Percentiles rank a stretch among this genome's conserved stretches.
phyloP scores from a whole-genome alignment of 1,140 invertebrate genomes.

The Lutraria rhynchaena region DNA sequence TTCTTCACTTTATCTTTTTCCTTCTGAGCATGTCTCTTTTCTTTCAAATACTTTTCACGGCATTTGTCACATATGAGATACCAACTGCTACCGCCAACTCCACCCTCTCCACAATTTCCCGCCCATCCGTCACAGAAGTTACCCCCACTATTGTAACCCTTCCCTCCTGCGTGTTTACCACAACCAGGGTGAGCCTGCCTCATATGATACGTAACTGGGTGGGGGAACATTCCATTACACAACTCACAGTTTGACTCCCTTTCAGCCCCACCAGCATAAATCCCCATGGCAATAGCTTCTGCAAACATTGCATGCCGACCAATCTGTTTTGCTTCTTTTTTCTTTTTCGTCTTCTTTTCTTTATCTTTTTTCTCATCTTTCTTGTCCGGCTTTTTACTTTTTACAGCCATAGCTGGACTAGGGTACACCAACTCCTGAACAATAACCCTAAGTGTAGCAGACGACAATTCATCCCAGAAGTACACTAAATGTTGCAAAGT shows the following conservation, averaged over 20 bases:
- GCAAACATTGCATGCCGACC: conserved; percentile 69
- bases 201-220: conserved; percentile 96
- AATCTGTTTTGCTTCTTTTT: conserved; percentile 82
- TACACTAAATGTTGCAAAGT: conserved; percentile 88
- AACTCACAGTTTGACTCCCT: conserved; percentile 91
- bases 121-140: conserved; percentile 94
- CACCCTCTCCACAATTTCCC: conserved; percentile 94
- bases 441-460: conserved; percentile 86
- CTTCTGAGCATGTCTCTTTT: conserved; percentile 82
- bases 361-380: conserved; percentile 81
- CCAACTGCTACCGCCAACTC: conserved; percentile 92
- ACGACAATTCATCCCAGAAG: conserved; percentile 94
- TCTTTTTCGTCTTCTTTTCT: conserved; percentile 79
- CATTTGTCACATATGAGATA: conserved; percentile 96
- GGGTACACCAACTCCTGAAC: conserved; percentile 84
- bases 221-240: conserved; percentile 89
- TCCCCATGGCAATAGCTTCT: conserved; percentile 70
- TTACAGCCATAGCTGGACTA: conserved; percentile 79
- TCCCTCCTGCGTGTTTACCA: conserved; percentile 91
- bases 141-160: conserved; percentile 93
- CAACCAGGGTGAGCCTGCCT: conserved; percentile 94
- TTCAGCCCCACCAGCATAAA: conserved; percentile 71
- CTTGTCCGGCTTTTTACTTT: conserved; percentile 83
- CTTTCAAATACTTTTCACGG: conserved; percentile 90
- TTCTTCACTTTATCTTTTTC: conserved; percentile 81